A percentile compares a stretch with the other conserved stretches of the same genome.
Conservation (phyloP, 2,888 invertebrate genomes). For the Diachrysia chrysitis region DNA sequence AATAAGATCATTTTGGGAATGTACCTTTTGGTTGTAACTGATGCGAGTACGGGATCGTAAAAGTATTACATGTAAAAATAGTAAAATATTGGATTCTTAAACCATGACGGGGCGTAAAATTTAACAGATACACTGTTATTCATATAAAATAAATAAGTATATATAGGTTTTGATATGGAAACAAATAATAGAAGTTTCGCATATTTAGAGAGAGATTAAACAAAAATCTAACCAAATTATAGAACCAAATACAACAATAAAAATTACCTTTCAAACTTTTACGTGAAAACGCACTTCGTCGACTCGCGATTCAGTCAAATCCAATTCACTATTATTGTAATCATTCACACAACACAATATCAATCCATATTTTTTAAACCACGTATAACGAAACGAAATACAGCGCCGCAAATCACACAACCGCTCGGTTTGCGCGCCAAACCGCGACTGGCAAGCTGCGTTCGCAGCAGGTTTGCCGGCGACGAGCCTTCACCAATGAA, state of each 20-base stretch:
- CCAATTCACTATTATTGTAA: slow-evolving; percentile 62
- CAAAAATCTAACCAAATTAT: slow-evolving; percentile 12
- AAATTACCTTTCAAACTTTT: slow-evolving; percentile 66
- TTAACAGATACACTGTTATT: too few relatives aligned
- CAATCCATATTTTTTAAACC: slow-evolving; percentile 58
- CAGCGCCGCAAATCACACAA: slow-evolving; percentile 53
- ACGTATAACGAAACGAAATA: slow-evolving; percentile 45
- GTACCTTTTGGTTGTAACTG: neutral
- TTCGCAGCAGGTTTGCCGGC: slow-evolving; percentile 39
- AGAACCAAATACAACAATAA: slow-evolving; percentile 43
- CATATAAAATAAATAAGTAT: neutral
- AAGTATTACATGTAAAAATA: neutral
- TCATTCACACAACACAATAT: slow-evolving; percentile 65
- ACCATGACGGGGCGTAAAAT: neutral
- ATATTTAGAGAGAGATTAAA: slow-evolving; percentile 11
- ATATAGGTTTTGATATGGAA: neutral
- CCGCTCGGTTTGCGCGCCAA: slow-evolving; percentile 74
- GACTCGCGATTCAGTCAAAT: slow-evolving; percentile 67
- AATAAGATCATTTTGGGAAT: slow-evolving; percentile 2
- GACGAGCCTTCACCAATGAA: slow-evolving; percentile 50
- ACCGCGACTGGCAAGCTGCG: slow-evolving; percentile 70
- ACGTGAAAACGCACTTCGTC: slow-evolving; percentile 60
- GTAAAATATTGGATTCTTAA: neutral
- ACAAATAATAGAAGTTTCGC: slow-evolving; percentile 14
- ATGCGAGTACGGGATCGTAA: neutral